Conservation (phyloP, 2,797 vertebrate genomes). For the Peromyscus attwateri region DNA sequence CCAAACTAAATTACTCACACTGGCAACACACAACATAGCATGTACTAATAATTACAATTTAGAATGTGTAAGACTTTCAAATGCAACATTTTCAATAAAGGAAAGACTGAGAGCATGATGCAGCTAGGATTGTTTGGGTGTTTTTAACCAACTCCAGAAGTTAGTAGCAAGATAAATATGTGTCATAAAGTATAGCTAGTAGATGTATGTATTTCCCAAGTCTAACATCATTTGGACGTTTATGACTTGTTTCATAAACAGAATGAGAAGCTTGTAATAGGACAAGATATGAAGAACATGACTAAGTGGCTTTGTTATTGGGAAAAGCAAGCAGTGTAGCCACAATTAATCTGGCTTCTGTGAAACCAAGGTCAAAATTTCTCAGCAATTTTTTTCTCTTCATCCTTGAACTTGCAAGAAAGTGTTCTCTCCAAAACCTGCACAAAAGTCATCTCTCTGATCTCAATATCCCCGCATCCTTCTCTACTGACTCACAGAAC, state of each 20-base stretch:
- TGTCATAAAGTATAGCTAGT: neutral
- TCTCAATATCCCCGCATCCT: constrained; percentile 2
- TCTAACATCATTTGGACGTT: neutral
- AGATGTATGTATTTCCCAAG: constrained; percentile 25
- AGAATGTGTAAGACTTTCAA: constrained; percentile 31
- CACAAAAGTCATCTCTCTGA: constrained; percentile 56
- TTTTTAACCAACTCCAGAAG: neutral
- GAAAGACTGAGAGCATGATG: neutral
- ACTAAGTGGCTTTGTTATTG: neutral
- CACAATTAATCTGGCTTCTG: neutral
- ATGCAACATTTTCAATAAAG: neutral
- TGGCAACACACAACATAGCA: neutral
- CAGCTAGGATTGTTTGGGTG: neutral
- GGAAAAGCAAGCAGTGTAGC: neutral
- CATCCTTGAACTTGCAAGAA: constrained; percentile 48
- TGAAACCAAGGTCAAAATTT: constrained; percentile 52
- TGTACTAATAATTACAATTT: neutral
- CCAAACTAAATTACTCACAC: neutral
- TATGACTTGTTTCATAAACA: constrained; percentile 39
- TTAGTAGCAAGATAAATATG: neutral
- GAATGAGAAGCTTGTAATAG: neutral
- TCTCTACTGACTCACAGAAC: constrained; percentile 46
- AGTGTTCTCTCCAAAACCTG: neutral
- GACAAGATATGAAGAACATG: neutral
- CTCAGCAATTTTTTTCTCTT: neutral